Evolutionary conservation across 2,888 invertebrate genomes (phyloP).

Genomic region (Dasysyrphus albostriatus): DNA sequence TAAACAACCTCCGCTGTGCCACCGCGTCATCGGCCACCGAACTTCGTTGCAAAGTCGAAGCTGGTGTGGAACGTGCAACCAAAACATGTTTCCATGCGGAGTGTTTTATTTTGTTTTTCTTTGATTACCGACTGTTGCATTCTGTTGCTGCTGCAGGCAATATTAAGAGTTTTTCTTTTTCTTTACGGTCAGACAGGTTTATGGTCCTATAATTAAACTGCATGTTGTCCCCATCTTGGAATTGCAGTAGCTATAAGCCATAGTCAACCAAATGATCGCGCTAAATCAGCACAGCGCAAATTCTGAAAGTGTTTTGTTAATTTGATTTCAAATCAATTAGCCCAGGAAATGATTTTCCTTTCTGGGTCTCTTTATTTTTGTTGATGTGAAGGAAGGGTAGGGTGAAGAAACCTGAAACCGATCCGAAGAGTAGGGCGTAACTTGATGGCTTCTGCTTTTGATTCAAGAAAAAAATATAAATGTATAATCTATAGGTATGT

Average conservation of each 20-base stretch:
- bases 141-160: not conserved
- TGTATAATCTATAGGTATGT: not conserved
- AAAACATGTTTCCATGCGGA: constrained; percentile 49
- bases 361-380: not conserved
- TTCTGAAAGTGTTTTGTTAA: constrained; percentile 68
- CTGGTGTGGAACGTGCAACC: constrained; percentile 32
- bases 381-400: not conserved
- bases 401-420: constrained; percentile 23
- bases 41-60: not conserved
- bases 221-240: constrained; percentile 59
- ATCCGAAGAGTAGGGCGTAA: constrained; percentile 14
- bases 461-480: not conserved
- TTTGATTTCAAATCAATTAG: constrained; percentile 68
- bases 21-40: constrained; percentile 20
- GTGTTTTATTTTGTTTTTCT: constrained; percentile 3
- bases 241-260: constrained; percentile 41
- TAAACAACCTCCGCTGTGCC: constrained; percentile 45
- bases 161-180: constrained; percentile 39
- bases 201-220: constrained; percentile 64
- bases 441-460: constrained; percentile 22
- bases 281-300: constrained; percentile 26
- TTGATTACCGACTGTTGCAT: constrained; percentile 1
- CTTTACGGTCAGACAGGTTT: constrained; percentile 50
- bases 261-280: not conserved
- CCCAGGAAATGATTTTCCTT: constrained; percentile 46